Percentiles rank a stretch among this genome's conserved stretches.
Evolutionary conservation across 1,140 invertebrate genomes (phyloP).

Genomic region (Tenebrio molitor): DNA sequence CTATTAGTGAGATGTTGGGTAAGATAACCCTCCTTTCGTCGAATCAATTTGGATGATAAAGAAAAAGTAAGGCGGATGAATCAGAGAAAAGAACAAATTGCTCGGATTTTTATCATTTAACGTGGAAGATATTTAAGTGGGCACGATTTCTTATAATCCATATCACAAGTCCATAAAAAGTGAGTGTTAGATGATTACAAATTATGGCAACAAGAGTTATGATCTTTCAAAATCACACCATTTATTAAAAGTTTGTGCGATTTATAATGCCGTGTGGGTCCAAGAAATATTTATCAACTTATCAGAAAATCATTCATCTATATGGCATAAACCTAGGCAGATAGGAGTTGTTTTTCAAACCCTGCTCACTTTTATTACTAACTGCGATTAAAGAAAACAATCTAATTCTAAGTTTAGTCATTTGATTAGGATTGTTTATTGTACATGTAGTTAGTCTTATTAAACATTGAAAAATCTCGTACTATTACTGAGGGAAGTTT

Average conservation of each 20-base stretch:
- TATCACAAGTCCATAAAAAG: not conserved
- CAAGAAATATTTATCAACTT: not conserved
- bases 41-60: conserved; percentile 1
- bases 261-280: conserved; percentile 6
- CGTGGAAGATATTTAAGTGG: not conserved
- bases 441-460: no score
- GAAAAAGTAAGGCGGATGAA: not conserved
- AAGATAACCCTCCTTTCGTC: no score
- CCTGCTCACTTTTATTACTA: no score
- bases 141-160: not conserved
- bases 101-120: conserved; percentile 11
- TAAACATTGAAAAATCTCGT: no score
- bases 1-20: no score
- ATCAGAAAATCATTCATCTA: conserved; percentile 6
- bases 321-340: no score
- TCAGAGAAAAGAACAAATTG: not conserved
- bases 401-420: no score
- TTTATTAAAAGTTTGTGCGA: conserved; percentile 24
- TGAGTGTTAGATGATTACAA: conserved; percentile 35
- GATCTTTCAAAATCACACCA: conserved; percentile 30
- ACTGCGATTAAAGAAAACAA: no score
- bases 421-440: no score
- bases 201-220: conserved; percentile 40
- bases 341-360: no score
- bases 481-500: no score